These are phyloP conservation scores for Fregata magnificens DNA, from an alignment of 2,113 vertebrate genomes.

Conservation along the genomic window DNA sequence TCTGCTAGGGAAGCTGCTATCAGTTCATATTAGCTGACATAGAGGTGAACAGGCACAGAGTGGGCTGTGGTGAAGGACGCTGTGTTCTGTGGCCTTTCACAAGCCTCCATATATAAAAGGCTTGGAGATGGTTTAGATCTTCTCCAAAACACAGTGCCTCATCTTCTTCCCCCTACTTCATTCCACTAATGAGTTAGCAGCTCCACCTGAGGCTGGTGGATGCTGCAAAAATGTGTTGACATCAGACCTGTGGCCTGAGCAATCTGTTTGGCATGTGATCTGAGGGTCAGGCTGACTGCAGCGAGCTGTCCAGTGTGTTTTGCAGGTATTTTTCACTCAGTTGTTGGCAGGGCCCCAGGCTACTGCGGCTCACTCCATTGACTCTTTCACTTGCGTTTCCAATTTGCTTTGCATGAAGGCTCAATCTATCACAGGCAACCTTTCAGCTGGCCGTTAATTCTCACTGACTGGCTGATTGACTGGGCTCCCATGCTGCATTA, in stretches of 20 bases:
- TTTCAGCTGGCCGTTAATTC: conserved; percentile 10
- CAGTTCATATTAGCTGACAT: neutral
- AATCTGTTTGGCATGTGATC: neutral
- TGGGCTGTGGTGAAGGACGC: neutral
- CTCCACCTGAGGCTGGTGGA: neutral
- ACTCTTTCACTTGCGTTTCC: conserved; percentile 21
- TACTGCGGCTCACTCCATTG: neutral
- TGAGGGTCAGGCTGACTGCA: neutral
- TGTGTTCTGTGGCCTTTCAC: neutral
- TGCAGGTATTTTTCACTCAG: neutral
- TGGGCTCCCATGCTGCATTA: neutral
- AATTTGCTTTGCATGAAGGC: conserved; percentile 20
- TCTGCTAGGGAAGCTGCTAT: neutral
- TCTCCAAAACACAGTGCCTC: neutral
- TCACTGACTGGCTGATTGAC: neutral
- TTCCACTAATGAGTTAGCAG: neutral
- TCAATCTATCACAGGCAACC: conserved; percentile 4
- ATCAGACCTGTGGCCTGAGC: neutral
- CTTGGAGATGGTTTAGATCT: neutral
- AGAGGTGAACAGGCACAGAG: neutral
- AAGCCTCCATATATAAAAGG: neutral
- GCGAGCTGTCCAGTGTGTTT: neutral
- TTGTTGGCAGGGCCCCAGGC: conserved; percentile 14
- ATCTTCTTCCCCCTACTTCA: neutral
- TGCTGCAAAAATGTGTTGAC: neutral